Evolutionary conservation across 1,140 invertebrate genomes (phyloP), one percentile per base, ranked within the genome.

Genomic region (Hycleus phaleratus): DNA sequence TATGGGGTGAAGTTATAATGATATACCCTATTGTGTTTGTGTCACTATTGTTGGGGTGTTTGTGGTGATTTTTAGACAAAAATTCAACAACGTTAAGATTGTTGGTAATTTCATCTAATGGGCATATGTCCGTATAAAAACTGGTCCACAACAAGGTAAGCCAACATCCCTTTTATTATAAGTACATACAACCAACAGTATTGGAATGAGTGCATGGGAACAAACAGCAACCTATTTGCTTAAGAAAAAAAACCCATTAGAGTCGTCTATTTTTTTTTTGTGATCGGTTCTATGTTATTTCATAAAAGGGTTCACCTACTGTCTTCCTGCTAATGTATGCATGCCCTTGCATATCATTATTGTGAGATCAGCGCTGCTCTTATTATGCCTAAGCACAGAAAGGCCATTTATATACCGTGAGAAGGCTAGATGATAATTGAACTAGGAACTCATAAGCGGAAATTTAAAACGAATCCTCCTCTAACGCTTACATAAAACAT

Each of bases 241-340:
- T 58, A 62, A 62, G 60, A 62, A 62, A 62, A 58, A 46, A 46
- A 61, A 61, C 58, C 51, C 57, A 32, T 32, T 32, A 32, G 32
- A 32, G 4, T 32, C 7, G 26, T 51, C 47, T 61, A 58, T 46
- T 42, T 39, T 38, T 46, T 46, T 38, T 42, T 5, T 42, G 40
- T 42, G 5, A 26, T 52, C 7, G 1, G 32, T 38, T 32, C 9
- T 49, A 26, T 10, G 18, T 53, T 60, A 55, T 60, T 53, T 48
- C 49, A 50, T 60, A 55, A 56, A 62, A 60, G 63, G 63, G 63
- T 65, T 62, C 58, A 43, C 52, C 63, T 53, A 63, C 61, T 62
- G 63, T 65, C 61, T 65, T 65, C 63, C 60, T 63, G 63, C 62
- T 65, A 60, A 63, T 65, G 61, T 63, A 63, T 62, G 63, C 63